A percentile compares a stretch with the other conserved stretches of the same genome.
Conservation (phyloP, 2,113 vertebrate genomes). For the Ranitomeya variabilis region DNA sequence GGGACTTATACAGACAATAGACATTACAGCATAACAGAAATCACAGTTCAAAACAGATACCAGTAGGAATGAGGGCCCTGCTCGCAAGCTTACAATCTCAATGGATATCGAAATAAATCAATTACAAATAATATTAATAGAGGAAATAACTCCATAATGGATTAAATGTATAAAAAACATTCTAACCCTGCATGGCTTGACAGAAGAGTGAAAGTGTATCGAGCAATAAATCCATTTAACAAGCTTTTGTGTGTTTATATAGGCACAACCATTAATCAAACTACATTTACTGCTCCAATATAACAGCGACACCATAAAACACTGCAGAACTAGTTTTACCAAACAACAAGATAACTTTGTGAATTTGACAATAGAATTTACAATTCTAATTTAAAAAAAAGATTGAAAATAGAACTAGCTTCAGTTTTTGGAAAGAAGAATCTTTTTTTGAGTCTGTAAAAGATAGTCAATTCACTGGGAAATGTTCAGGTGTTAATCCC, state of each 20-base stretch:
- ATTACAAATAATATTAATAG: background rate
- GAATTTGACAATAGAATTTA: background rate
- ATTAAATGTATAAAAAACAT: background rate
- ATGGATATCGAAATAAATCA: background rate
- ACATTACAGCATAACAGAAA: too few species aligned
- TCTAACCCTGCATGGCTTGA: background rate
- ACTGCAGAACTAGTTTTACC: background rate
- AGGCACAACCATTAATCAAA: slow-evolving; percentile 15
- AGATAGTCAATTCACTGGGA: background rate
- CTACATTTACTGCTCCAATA: background rate
- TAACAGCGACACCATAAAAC: background rate
- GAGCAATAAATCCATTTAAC: slow-evolving; percentile 21
- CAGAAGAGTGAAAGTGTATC: background rate
- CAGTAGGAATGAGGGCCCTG: too few species aligned
- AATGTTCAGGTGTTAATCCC: background rate
- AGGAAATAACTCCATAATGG: background rate
- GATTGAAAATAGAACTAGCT: background rate
- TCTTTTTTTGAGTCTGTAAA: background rate
- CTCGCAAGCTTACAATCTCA: too few species aligned
- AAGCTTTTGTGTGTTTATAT: slow-evolving; percentile 30
- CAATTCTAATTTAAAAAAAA: background rate
- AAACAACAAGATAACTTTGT: background rate
- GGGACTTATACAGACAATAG: too few species aligned
- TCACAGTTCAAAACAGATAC: too few species aligned
- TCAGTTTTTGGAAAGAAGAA: background rate